Base-by-base conservation (phyloP, 2,888 invertebrate species). In the Adineta ricciae region DNA sequence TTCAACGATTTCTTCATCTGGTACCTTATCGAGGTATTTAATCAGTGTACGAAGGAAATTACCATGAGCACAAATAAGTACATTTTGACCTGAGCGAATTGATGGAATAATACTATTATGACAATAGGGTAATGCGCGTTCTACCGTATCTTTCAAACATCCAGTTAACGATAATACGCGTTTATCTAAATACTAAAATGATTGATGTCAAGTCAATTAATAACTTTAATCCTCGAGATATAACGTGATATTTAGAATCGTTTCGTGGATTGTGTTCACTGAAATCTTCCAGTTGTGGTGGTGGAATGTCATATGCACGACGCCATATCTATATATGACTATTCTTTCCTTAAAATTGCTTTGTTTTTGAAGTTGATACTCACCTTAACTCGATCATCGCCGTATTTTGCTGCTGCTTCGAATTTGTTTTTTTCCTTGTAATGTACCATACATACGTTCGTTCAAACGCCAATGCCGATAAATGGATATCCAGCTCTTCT, bases 341-440 rank as follows among this genome's bases (percentile, higher is more conserved):
- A 0, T 9, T 38, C 46, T 46, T 8, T 46, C 46, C 11, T 8
- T 46, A 46, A 46, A 46, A 78, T 41, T 19, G 1, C 27, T 36
- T n/a, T n/a, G n/a, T 46, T 11, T 46, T 8, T 46, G 11, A 46
- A 46, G 50, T 41, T 19, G 1, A 21, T 36, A 50, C 50, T 16
- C 11, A 50, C 50, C 19, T 50, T 50, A 38, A 90, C 90, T 88
- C 91, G 89, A 46, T 88, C 90, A 86, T 91, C 90, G n/a, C 90
- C 91, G 87, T 91, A 89, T 86, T 90, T 90, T 46, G 88, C 89
- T 73, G 91, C 91, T 3, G 90, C 91, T 87, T 91, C 90, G 24
- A 90, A 87, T 87, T 91, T 91, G 87, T 91, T 90, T 27, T n/a
- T 90, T 88, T 19, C 90, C 90, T 86, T 90, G 89, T n/a, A 90